These are phyloP conservation scores for Pteropus rufus DNA, from an alignment of 2,797 vertebrate species.

Conservation along the genomic window DNA sequence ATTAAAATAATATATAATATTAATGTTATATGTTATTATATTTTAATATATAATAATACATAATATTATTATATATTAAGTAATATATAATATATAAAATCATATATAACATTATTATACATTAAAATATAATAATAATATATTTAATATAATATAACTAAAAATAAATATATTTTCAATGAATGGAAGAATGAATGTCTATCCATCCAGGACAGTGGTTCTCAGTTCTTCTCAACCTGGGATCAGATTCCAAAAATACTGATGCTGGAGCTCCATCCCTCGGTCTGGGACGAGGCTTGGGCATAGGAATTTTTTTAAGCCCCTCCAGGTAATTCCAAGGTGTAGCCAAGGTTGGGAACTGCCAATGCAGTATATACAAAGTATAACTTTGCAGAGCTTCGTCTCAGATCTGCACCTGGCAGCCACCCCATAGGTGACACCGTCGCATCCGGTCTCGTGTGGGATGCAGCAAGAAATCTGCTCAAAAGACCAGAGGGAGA, in stretches of 20 bases:
- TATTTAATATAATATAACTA: too few species aligned
- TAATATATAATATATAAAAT: too few species aligned
- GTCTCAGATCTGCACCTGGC: background rate
- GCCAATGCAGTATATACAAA: background rate
- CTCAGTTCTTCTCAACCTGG: background rate
- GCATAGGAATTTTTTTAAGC: background rate
- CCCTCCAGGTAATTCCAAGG: background rate
- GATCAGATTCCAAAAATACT: background rate
- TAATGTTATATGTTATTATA: too few species aligned
- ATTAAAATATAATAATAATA: too few species aligned
- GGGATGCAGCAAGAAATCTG: background rate
- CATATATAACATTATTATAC: too few species aligned
- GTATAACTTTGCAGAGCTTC: background rate
- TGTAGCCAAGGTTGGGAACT: background rate
- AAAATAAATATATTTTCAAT: background rate
- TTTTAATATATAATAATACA: too few species aligned
- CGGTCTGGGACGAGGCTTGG: background rate
- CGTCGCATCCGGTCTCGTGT: background rate
- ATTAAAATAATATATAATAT: too few species aligned
- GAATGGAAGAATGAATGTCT: background rate
- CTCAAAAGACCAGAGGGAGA: background rate
- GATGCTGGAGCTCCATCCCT: background rate
- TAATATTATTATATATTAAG: too few species aligned
- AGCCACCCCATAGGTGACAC: background rate
- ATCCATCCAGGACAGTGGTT: background rate